Percentiles rank a stretch among this genome's conserved stretches.
These are phyloP conservation scores for Sternotherus odoratus DNA, from an alignment of 2,797 vertebrate genomes.

Conservation along the genomic window DNA sequence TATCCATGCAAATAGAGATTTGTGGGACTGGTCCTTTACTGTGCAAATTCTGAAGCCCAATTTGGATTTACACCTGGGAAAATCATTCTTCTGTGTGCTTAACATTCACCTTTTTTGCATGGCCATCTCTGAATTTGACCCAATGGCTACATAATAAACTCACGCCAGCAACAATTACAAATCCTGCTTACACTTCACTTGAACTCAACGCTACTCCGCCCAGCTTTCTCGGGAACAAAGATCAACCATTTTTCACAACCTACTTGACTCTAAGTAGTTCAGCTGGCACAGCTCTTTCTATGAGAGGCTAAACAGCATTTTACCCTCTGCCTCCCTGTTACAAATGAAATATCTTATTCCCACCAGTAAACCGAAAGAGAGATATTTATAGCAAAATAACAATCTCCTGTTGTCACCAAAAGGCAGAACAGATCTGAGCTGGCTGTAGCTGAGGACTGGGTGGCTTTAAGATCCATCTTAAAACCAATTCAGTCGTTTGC, in stretches of 20 bases:
- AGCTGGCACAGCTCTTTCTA: not conserved
- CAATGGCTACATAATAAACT: not conserved
- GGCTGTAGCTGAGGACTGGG: not conserved
- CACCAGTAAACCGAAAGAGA: not conserved
- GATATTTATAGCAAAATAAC: not conserved
- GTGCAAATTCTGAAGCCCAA: not conserved
- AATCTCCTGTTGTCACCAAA: not conserved
- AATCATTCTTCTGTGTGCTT: not conserved
- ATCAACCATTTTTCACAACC: not conserved
- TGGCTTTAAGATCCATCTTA: not conserved
- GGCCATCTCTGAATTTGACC: not conserved
- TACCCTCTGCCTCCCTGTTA: slow-evolving; percentile 6
- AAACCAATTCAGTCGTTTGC: not conserved
- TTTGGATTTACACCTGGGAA: not conserved
- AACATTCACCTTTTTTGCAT: not conserved
- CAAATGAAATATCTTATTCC: not conserved
- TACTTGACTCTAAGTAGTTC: not conserved
- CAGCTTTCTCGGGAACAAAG: not conserved
- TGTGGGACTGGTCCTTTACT: not conserved
- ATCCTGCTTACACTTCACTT: not conserved
- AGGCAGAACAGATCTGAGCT: not conserved
- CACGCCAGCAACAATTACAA: not conserved
- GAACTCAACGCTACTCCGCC: not conserved
- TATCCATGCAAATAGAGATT: not conserved
- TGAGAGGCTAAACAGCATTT: not conserved